A percentile compares a stretch with the other conserved stretches of the same genome.
These are phyloP conservation scores for Lymantria monacha DNA, from an alignment of 2,888 invertebrate species.

Conservation along the genomic window DNA sequence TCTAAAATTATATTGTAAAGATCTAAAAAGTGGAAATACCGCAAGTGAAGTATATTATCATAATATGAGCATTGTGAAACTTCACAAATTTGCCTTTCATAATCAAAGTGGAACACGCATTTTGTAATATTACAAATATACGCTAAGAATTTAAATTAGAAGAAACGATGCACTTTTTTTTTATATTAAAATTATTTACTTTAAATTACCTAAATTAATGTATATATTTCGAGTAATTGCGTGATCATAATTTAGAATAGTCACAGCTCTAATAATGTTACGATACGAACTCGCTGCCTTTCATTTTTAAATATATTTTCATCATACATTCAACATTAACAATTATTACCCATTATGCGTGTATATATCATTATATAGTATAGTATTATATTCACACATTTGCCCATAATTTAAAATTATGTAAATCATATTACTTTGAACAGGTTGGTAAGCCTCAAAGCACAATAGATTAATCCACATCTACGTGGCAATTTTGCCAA, in stretches of 20 bases:
- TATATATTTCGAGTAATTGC: slow-evolving; percentile 26
- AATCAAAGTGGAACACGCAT: slow-evolving; percentile 20
- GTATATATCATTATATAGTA: no score
- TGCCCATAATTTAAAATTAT: no score
- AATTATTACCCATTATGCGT: background rate
- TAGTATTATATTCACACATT: no score
- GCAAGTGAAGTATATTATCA: slow-evolving; percentile 19
- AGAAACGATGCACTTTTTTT: slow-evolving; percentile 4
- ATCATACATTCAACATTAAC: slow-evolving; percentile 8
- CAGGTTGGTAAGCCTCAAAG: no score
- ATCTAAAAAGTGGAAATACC: slow-evolving; percentile 27
- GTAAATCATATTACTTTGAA: no score
- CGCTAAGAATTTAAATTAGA: background rate
- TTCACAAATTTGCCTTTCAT: slow-evolving; percentile 9
- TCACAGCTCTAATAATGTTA: slow-evolving; percentile 38
- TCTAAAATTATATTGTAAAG: slow-evolving; percentile 22
- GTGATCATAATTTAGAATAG: slow-evolving; percentile 33
- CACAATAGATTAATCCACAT: no score
- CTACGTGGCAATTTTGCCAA: no score
- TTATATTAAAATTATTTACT: background rate
- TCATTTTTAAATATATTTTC: slow-evolving; percentile 2
- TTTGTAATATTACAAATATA: slow-evolving; percentile 4
- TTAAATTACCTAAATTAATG: slow-evolving; percentile 5
- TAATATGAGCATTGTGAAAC: slow-evolving; percentile 5
- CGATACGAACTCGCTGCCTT: slow-evolving; percentile 20